Base-by-base conservation (phyloP, 2,888 invertebrate genomes). In the Erynnis tages region DNA sequence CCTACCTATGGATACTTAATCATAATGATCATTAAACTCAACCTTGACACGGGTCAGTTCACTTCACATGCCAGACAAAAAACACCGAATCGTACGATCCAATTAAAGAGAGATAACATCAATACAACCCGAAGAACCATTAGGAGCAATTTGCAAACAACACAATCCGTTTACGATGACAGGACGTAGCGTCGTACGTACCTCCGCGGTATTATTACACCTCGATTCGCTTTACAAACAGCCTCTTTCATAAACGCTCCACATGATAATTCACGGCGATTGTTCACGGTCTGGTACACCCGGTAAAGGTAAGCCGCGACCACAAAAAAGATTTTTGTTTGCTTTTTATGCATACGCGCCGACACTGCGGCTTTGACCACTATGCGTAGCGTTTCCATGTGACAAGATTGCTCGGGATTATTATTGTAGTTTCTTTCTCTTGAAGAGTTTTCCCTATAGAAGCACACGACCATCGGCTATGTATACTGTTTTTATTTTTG, bases 261-360 rank as follows among this genome's bases (percentile, higher is more conserved):
- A 82, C 82, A 80, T 84, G 83, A 82, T 86, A 85, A 88, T 84
- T 81, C 82, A 75, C 71, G 70, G 71, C 75, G 79, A 85, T 87
- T 83, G 82, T 88, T 84, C 86, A 87, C 77, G 85, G 88, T 89
- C 88, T 88, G 80, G 79, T 81, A 73, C 77, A 78, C 80, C 65
- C 67, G 67, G 78, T 73, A 84, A 84, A 86, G 83, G 82, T 79
- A 76, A 81, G 80, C 84, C 87, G 82, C 82, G 75, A 82, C 83
- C 85, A 70, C 84, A 83, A 83, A 86, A 82, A 82, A 77, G 73
- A 79, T 82, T 84, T 84, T 81, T 84, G 80, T 86, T 84, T 80
- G 69, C 72, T 79, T 80, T 82, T 81, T 81, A 77, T 84, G 77
- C 73, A 75, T 74, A 70, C 69, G 66, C 71, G 44, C 48, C 69